A percentile compares a stretch with the other conserved stretches of the same genome.
These are phyloP conservation scores for Shinisaurus crocodilurus DNA, from an alignment of 2,113 vertebrate genomes.

Conservation along the genomic window DNA sequence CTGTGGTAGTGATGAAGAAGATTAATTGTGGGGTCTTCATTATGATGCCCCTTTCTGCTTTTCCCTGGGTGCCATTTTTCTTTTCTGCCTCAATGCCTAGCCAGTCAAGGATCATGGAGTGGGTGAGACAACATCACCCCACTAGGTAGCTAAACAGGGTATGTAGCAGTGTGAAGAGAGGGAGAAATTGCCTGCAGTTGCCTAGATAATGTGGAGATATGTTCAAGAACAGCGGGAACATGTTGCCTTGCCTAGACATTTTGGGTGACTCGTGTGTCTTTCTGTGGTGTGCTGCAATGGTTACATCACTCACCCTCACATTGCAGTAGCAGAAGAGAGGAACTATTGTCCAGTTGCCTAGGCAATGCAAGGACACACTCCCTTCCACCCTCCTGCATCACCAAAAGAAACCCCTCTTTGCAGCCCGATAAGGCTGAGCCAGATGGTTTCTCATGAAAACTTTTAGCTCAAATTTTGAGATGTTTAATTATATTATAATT, in stretches of 20 bases:
- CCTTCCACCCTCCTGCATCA: neutral
- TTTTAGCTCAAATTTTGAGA: neutral
- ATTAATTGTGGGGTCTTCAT: neutral
- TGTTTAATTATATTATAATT: too few species aligned
- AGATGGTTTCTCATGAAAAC: too few species aligned
- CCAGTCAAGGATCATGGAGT: neutral
- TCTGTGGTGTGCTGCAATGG: neutral
- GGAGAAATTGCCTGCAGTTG: neutral
- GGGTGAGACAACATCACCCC: neutral
- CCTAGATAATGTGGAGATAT: neutral
- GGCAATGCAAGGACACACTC: neutral
- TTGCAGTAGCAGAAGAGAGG: neutral
- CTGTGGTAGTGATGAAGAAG: neutral
- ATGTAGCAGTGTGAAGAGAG: neutral
- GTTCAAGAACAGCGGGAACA: neutral
- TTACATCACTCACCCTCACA: neutral
- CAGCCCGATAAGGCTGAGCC: neutral
- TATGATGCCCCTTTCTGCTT: neutral
- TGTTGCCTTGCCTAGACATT: neutral
- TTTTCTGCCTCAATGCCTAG: neutral
- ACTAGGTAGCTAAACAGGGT: neutral
- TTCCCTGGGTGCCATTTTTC: neutral
- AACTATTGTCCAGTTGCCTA: neutral
- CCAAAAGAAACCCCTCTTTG: neutral
- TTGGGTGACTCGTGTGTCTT: neutral